phyloP scores from a whole-genome alignment of 2,113 vertebrate species.

The Willisornis vidua region DNA sequence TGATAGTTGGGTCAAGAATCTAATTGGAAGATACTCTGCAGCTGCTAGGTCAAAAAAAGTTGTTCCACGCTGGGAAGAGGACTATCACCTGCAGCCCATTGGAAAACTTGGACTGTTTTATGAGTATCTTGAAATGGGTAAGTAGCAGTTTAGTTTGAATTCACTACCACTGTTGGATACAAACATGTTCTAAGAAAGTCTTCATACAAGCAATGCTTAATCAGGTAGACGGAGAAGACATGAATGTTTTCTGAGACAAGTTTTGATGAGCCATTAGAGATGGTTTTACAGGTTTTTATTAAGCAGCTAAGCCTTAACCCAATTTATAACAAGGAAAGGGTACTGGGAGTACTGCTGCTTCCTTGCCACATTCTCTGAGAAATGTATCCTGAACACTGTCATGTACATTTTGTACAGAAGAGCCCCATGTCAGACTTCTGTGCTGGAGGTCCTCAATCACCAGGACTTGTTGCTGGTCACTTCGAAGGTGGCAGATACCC shows the following conservation, averaged over 20 bases:
- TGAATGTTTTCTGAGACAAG: neutral
- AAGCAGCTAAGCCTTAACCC: neutral
- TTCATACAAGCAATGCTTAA: neutral
- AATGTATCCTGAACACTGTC: neutral
- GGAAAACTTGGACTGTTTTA: constrained; percentile 89
- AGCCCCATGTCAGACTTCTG: neutral
- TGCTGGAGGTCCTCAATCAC: neutral
- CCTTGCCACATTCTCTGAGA: neutral
- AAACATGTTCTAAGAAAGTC: neutral
- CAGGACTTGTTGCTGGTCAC: neutral
- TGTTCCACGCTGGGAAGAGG: constrained; percentile 90
- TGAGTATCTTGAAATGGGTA: constrained; percentile 97
- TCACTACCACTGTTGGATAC: neutral
- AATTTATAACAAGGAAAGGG: neutral
- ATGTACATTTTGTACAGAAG: neutral
- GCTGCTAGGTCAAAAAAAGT: constrained; percentile 71
- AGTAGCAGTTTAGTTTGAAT: constrained; percentile 25
- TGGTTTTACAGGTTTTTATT: neutral
- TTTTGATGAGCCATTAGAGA: neutral
- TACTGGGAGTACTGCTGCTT: neutral
- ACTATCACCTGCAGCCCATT: constrained; percentile 85
- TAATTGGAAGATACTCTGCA: constrained; percentile 79
- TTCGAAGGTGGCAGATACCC: neutral
- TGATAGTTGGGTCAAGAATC: constrained; percentile 89
- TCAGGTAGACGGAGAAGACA: neutral